Evolutionary conservation across 2,113 vertebrate genomes (phyloP).

Genomic region (Naja naja): DNA sequence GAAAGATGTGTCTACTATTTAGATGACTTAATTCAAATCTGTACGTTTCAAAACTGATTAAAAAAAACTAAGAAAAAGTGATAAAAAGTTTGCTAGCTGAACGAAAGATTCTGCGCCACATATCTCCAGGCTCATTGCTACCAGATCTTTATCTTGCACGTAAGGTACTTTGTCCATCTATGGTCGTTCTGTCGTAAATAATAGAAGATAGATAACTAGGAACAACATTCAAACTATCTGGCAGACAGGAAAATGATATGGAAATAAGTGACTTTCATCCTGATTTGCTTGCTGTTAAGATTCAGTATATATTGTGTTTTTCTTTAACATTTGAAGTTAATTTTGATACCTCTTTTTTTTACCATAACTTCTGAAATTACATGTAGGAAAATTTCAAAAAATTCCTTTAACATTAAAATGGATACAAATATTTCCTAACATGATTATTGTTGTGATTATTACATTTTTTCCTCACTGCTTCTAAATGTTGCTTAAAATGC

Average conservation of each 20-base stretch:
- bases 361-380: not conserved
- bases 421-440: not conserved
- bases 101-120: not conserved
- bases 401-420: not conserved
- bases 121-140: not conserved
- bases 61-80: not conserved
- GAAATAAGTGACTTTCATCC: not conserved
- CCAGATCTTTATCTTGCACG: not conserved
- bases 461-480: not conserved
- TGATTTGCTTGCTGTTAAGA: not conserved
- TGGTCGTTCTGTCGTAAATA: not conserved
- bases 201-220: not conserved
- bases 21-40: not conserved
- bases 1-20: not conserved
- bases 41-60: not conserved
- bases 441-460: not conserved
- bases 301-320: not conserved
- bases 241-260: not conserved
- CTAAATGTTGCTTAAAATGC: not conserved
- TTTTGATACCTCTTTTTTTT: not conserved
- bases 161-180: not conserved
- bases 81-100: conserved; percentile 47
- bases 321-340: not conserved
- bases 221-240: not conserved
- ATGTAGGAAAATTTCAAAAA: not conserved